Evolutionary conservation across 2,888 invertebrate genomes (phyloP), one percentile per base, ranked within the genome.

Genomic region (Sceliomorpha sp.): DNA sequence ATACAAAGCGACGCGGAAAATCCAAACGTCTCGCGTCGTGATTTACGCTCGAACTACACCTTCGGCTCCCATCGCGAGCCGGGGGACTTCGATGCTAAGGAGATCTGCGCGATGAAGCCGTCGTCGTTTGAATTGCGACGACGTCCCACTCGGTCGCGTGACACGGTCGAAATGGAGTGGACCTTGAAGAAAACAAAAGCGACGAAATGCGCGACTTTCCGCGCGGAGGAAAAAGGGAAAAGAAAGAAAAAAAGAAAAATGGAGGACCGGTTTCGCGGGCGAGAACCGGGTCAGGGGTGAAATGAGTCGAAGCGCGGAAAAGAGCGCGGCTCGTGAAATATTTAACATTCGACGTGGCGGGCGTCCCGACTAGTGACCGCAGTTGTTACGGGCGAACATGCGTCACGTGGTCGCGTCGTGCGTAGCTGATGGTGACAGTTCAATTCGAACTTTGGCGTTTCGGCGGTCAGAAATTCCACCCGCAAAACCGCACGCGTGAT

Each of bases 381-480:
- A 80, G 80, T 83, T 83, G 85, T 85, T 83, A 82, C 79, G 77
- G 81, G 83, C 80, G 78, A 85, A 84, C 80, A 75, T 78, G 77
- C 77, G 79, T 79, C 80, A 75, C 78, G 78, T 73, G 81, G 77
- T 77, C 62, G 76, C 70, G 69, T 69, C 79, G 80, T 73, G 79
- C 71, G 70, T 62, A 76, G 81, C 87, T 87, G 87, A 88, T 81
- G 84, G 83, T 88, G 87, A 88, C 87, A 88, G 87, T 87, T 87
- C 87, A 88, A 88, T 88, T 87, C 86, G 82, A 86, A 87, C 78
- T 86, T 87, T 79, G 81, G 85, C 83, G 83, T 86, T 73, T 86
- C 79, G 81, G 86, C 73, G 87, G 86, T 86, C 77, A 82, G 84
- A 82, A 87, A 86, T 85, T 81, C 81, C 79, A 72, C 69, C 87